phyloP scores from a whole-genome alignment of 2,888 invertebrate species.

The Apamea sordens region DNA sequence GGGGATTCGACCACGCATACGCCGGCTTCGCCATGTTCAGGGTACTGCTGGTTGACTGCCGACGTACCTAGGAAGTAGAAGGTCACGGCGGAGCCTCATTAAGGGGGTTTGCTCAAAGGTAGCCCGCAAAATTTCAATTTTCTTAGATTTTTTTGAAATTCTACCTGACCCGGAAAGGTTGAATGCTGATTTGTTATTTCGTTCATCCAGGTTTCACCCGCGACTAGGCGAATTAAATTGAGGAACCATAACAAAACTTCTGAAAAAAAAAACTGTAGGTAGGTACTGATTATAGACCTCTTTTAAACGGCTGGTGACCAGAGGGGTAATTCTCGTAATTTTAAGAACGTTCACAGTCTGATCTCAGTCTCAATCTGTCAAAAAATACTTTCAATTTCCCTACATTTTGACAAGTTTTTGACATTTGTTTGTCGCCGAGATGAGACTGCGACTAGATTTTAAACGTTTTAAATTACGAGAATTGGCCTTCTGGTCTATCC shows the following conservation, averaged over 20 bases:
- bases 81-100: neutral
- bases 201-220: neutral
- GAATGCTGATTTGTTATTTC: neutral
- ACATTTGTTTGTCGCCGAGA: too few relatives aligned
- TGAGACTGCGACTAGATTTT: too few relatives aligned
- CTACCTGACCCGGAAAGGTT: neutral
- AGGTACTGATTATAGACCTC: neutral
- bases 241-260: neutral
- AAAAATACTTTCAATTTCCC: too few relatives aligned
- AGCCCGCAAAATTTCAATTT: neutral
- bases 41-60: constrained; percentile 45
- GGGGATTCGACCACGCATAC: constrained; percentile 74
- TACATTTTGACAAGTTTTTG: too few relatives aligned
- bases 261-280: neutral
- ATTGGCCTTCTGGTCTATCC: too few relatives aligned
- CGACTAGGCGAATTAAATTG: neutral
- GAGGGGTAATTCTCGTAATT: too few relatives aligned
- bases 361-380: too few relatives aligned
- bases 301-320: neutral
- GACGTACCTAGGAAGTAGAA: constrained; percentile 30
- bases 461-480: too few relatives aligned
- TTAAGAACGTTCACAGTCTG: too few relatives aligned
- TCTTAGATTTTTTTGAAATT: neutral
- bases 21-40: constrained; percentile 70
- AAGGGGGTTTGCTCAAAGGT: neutral